Base-by-base conservation (phyloP, 2,113 vertebrate genomes). In the Hypomesus transpacificus region DNA sequence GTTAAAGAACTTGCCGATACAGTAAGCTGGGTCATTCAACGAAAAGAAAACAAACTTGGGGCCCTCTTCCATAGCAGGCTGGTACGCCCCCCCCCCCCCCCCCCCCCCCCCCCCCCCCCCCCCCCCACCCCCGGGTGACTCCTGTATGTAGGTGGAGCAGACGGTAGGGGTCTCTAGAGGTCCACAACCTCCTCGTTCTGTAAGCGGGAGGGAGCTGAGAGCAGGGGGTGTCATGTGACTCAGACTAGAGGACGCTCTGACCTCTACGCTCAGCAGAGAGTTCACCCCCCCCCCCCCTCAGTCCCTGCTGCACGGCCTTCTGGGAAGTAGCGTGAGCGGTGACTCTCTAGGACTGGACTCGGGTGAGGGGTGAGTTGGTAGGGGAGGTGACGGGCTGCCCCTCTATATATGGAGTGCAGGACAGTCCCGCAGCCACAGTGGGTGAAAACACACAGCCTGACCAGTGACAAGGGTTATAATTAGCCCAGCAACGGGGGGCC, bases 81-180 rank as follows among this genome's bases (percentile, higher is more conserved):
- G 39, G 53, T 14, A 52, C n/a, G n/a, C n/a, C 18, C n/a, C 26
- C 14, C 28, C 14, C 4, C 28, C 28, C 28, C 4, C 28, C 28
- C 3, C 31, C 1, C 4, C 31, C 31, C 31, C 31, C 31, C 31
- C 31, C 3, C 31, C 1, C 31, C 6, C 31, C 31, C 31, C n/a
- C 13, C 17, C 18, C 63, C 52, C 6, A 5, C 24, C 51, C 24
- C 53, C 13, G 20, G 4, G 5, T 22, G 16, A 22, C 14, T 46
- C 14, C 11, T 73, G 82, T 66, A 73, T 3, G 81, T 81, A 71
- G 26, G 69, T 16, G 13, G 18, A 26, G 54, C 0, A n/a, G n/a
- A n/a, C n/a, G n/a, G 70, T 54, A 83, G 88, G 78, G 78, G 87
- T 79, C 86, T 68, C 84, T 71, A 34, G n/a, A 82, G 52, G 21